Percentiles rank a stretch among this genome's conserved stretches.
These are phyloP conservation scores for Euleptes europaea DNA, from an alignment of 2,113 vertebrate species.

Conservation along the genomic window DNA sequence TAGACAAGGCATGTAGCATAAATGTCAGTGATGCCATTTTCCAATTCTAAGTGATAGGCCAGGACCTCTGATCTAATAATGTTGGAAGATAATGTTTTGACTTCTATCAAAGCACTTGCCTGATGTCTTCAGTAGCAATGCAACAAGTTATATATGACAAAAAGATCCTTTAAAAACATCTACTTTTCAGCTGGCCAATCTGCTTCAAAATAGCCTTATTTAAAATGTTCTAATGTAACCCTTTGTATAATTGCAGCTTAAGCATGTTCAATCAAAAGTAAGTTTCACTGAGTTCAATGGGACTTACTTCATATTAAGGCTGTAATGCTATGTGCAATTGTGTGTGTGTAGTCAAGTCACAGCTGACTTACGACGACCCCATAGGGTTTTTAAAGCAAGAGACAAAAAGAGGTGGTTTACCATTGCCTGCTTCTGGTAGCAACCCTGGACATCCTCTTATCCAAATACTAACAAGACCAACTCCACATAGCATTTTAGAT, in stretches of 20 bases:
- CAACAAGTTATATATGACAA: conserved; percentile 8
- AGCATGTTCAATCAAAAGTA: not conserved
- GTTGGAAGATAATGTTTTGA: conserved; percentile 17
- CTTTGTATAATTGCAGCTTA: not conserved
- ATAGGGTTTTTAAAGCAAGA: too few species aligned
- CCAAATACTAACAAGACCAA: too few species aligned
- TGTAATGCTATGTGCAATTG: too few species aligned
- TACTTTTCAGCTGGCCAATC: conserved; percentile 25
- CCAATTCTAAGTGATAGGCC: conserved; percentile 14
- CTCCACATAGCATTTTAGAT: too few species aligned
- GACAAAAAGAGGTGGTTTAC: too few species aligned
- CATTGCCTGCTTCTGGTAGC: too few species aligned
- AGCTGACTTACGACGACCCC: too few species aligned
- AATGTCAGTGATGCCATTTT: not conserved
- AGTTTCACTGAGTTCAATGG: not conserved
- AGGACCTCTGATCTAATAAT: not conserved
- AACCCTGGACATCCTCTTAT: too few species aligned
- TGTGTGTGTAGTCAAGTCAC: too few species aligned
- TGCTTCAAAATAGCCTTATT: not conserved
- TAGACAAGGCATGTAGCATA: conserved; percentile 17
- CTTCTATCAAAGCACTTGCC: conserved; percentile 51
- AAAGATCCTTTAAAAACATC: conserved; percentile 40
- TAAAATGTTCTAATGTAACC: not conserved
- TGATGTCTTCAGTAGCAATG: conserved; percentile 38
- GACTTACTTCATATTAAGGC: not conserved